phyloP scores from a whole-genome alignment of 2,113 vertebrate species.

The Mobula hypostoma region DNA sequence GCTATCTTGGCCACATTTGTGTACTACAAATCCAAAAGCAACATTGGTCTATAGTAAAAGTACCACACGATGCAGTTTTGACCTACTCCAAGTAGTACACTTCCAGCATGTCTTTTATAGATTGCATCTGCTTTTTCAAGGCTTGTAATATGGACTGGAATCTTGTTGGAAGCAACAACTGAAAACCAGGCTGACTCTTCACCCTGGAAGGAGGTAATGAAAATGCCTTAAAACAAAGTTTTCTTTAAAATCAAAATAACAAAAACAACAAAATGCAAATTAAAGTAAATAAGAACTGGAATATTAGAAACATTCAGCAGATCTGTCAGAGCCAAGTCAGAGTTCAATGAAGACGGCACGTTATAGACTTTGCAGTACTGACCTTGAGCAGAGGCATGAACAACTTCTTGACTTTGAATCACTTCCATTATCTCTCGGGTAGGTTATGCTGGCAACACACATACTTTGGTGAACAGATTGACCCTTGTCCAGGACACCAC shows the following conservation, averaged over 20 bases:
- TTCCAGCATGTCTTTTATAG: constrained; percentile 71
- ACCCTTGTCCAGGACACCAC: background rate
- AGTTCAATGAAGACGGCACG: background rate
- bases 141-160: constrained; percentile 69
- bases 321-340: background rate
- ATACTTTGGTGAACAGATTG: background rate
- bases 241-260: background rate
- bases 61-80: background rate
- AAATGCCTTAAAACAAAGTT: background rate
- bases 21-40: background rate
- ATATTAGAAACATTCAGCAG: background rate
- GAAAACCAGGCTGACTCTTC: constrained; percentile 76
- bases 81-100: constrained; percentile 69
- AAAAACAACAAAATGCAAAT: background rate
- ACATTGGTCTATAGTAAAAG: background rate
- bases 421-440: background rate
- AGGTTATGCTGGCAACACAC: background rate
- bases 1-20: background rate
- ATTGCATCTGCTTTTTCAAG: constrained; percentile 62
- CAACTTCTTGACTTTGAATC: too few relatives aligned
- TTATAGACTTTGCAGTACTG: background rate
- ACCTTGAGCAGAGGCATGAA: background rate
- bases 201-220: constrained; percentile 59
- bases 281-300: background rate
- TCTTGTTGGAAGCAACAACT: constrained; percentile 65